These are phyloP conservation scores for Galendromus occidentalis DNA, from an alignment of 1,140 invertebrate genomes.

Conservation along the genomic window DNA sequence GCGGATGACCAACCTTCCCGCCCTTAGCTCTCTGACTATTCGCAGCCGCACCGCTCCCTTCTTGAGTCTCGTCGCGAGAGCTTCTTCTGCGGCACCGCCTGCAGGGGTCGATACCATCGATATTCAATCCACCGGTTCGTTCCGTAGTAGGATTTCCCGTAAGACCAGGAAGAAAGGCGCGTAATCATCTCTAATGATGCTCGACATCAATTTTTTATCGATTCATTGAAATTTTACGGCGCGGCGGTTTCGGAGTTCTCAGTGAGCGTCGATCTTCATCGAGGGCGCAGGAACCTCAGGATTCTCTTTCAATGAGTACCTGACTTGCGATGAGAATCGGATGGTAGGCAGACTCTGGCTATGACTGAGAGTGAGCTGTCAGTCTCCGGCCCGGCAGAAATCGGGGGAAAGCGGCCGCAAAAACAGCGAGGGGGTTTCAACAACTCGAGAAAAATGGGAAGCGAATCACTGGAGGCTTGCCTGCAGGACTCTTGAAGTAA, in stretches of 20 bases:
- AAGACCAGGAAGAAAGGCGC: no score
- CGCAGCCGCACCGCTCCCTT: constrained; percentile 9
- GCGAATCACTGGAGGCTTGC: constrained; percentile 28
- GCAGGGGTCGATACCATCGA: no score
- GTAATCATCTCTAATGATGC: background rate
- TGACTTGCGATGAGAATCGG: constrained; percentile 9
- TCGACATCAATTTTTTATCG: background rate
- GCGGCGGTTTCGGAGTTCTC: background rate
- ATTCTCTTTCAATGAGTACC: constrained; percentile 13
- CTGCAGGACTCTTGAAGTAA: constrained; percentile 47
- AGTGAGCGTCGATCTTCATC: constrained; percentile 7
- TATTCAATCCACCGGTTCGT: no score
- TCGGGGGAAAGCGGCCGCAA: no score
- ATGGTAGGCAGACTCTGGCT: constrained; percentile 15
- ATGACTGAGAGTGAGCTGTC: background rate
- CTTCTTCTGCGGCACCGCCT: background rate
- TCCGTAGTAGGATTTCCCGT: no score
- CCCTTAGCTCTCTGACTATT: constrained; percentile 15
- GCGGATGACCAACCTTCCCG: no score
- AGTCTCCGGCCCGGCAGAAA: no score
- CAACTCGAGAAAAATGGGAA: no score
- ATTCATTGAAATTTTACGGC: background rate
- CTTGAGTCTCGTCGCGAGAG: background rate
- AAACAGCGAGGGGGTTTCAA: constrained; percentile 9
- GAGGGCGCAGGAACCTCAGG: constrained; percentile 13